Conservation (phyloP, 2,888 invertebrate species). For the Litoditis marina region DNA sequence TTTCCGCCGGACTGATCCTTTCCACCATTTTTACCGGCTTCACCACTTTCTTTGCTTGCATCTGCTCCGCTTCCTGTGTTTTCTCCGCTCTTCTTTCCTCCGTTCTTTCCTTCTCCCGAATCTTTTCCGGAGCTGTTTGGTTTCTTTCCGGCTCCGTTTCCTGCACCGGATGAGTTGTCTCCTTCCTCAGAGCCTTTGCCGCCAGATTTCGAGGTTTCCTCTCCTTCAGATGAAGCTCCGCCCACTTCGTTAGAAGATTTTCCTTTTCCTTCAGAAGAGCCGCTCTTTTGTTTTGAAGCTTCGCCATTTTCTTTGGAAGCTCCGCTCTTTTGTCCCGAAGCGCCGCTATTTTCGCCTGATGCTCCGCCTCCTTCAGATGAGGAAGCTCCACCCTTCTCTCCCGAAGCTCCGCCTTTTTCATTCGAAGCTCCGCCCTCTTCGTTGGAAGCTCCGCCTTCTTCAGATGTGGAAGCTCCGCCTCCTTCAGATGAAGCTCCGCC, state of each 20-base stretch:
- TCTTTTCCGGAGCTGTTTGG: slow-evolving; percentile 1
- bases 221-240: too few species aligned
- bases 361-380: too few species aligned
- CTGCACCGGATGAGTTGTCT: neutral
- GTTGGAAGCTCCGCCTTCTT: too few species aligned
- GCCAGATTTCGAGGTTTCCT: neutral
- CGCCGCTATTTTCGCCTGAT: too few species aligned
- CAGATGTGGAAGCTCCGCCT: too few species aligned
- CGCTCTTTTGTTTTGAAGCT: too few species aligned
- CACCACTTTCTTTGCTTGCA: neutral
- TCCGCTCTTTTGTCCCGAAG: slow-evolving; percentile 1
- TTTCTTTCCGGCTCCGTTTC: slow-evolving; percentile 13
- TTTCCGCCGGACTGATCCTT: slow-evolving; percentile 8
- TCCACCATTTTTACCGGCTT: slow-evolving; percentile 2
- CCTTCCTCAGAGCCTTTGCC: slow-evolving; percentile 11
- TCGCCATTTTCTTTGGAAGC: neutral
- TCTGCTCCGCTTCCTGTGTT: slow-evolving; percentile 1
- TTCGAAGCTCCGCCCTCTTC: too few species aligned
- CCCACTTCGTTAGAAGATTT: slow-evolving; percentile 2
- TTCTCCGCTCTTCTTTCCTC: slow-evolving; percentile 3
- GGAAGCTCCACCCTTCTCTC: too few species aligned
- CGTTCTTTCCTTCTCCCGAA: neutral
- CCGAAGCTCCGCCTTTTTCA: too few species aligned
- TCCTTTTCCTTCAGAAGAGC: neutral
- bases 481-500: too few species aligned